Percentiles rank a stretch among this genome's conserved stretches.
Conservation (phyloP, 2,888 invertebrate genomes). For the Drosophila neoperkinsi region DNA sequence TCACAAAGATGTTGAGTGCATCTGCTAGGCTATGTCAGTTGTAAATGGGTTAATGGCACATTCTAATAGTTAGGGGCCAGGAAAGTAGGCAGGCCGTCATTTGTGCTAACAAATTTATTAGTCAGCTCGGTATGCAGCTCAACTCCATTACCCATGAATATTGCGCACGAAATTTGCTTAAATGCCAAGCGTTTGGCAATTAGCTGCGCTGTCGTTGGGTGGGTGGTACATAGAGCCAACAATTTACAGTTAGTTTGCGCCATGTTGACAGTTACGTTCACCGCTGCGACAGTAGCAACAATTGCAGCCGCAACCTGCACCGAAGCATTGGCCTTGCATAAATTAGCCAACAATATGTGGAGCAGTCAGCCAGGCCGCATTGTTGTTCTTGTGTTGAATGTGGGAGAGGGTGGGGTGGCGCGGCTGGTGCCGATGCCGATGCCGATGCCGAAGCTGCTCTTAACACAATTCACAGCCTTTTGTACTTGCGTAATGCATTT, state of each 20-base stretch:
- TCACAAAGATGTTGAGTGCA: slow-evolving; percentile 46
- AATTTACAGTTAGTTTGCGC: slow-evolving; percentile 76
- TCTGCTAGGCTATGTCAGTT: slow-evolving; percentile 44
- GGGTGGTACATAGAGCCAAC: slow-evolving; percentile 51
- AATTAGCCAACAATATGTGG: slow-evolving; percentile 72
- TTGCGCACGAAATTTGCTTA: slow-evolving; percentile 72
- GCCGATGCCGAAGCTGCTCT: slow-evolving; percentile 6
- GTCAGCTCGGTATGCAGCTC: slow-evolving; percentile 48
- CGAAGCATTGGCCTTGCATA: slow-evolving; percentile 64
- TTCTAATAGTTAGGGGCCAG: slow-evolving; percentile 65
- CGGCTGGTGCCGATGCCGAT: neutral
- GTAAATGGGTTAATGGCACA: slow-evolving; percentile 78
- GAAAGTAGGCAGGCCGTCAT: slow-evolving; percentile 65
- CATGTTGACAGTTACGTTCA: slow-evolving; percentile 79
- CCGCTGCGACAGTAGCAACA: slow-evolving; percentile 31
- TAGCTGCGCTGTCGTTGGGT: slow-evolving; percentile 71
- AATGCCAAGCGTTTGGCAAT: slow-evolving; percentile 74
- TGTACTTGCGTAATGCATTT: slow-evolving; percentile 79
- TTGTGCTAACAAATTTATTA: slow-evolving; percentile 73
- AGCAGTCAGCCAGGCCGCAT: slow-evolving; percentile 59
- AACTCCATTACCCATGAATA: slow-evolving; percentile 46
- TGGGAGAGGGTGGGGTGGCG: neutral
- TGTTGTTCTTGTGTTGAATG: slow-evolving; percentile 26
- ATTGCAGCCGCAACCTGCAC: slow-evolving; percentile 44
- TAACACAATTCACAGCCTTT: slow-evolving; percentile 78